Percentiles rank a stretch among this genome's conserved stretches.
Evolutionary conservation across 2,113 vertebrate genomes (phyloP).

Genomic region (Cynopterus brachyotis): DNA sequence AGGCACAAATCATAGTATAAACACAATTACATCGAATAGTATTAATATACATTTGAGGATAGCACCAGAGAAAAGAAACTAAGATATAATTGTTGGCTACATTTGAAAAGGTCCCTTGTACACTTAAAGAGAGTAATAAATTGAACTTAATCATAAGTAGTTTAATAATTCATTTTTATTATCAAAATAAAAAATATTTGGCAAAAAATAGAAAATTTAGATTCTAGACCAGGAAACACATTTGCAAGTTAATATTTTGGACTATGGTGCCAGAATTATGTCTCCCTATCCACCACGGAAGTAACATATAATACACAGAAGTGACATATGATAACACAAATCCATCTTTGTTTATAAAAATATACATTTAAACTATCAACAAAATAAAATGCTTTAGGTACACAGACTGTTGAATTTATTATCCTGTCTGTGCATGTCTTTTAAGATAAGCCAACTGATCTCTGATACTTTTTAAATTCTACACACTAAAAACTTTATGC

Average conservation of each 20-base stretch:
- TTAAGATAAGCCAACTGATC: neutral
- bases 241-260: neutral
- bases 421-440: neutral
- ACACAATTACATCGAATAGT: neutral
- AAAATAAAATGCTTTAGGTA: neutral
- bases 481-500: neutral
- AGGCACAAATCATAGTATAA: neutral
- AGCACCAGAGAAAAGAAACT: neutral
- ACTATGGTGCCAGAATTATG: neutral
- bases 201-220: neutral
- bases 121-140: neutral
- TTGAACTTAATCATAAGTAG: neutral
- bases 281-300: accelerated
- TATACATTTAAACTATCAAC: neutral
- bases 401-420: neutral
- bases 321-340: neutral
- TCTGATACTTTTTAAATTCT: neutral
- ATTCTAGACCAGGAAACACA: neutral
- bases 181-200: neutral
- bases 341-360: neutral
- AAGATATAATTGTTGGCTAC: neutral
- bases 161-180: neutral
- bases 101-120: neutral
- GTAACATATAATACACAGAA: neutral
- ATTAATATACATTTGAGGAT: neutral